Base-by-base conservation (phyloP, 2,888 invertebrate species). In the Acleris literana region DNA sequence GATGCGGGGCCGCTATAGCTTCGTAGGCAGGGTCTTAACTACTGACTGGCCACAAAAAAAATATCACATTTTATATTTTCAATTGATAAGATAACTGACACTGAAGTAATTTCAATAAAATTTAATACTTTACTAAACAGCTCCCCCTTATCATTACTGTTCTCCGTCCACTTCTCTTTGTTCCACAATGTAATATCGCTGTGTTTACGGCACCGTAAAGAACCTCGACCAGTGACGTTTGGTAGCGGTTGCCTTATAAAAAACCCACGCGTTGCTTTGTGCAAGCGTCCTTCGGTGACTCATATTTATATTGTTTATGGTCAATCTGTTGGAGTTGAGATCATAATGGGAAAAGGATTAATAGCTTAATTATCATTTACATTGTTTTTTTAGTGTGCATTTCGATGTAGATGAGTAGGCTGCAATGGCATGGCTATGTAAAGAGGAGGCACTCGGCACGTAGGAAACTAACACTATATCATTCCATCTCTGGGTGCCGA, bases 211-310 rank as follows among this genome's bases (percentile, higher is more conserved):
- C 49, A 44, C 60, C 44, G 55, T 64, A 64, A 60, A 64, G 49
- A 55, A 64, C 60, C 64, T 43, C 18, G 46, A 9, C 33, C 18
- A 54, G 55, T 55, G 60, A 65, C 65, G 33, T 49, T 60, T 56
- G 60, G 60, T 56, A 60, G 65, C 56, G 65, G 46, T 33, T 49
- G 44, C 48, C 60, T 16, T 49, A 64, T 64, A 55, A 65, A 60
- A 65, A 65, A 56, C 65, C 60, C 60, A 65, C 65, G 65, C 65
- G n/a, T 11, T 17, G 22, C 54, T 59, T 51, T 49, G 39, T 39
- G 51, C 17, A 25, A 6, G 43, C 33, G 17, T 39, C 20, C 43
- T 43, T 17, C 11, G 57, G 25, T 57, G 57, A 57, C 57, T 44
- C 57, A 57, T 57, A 43, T 55, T 43, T 57, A 25, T 46, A 17